Conservation (phyloP, 2,888 invertebrate genomes). For the Cheilosia variabilis region DNA sequence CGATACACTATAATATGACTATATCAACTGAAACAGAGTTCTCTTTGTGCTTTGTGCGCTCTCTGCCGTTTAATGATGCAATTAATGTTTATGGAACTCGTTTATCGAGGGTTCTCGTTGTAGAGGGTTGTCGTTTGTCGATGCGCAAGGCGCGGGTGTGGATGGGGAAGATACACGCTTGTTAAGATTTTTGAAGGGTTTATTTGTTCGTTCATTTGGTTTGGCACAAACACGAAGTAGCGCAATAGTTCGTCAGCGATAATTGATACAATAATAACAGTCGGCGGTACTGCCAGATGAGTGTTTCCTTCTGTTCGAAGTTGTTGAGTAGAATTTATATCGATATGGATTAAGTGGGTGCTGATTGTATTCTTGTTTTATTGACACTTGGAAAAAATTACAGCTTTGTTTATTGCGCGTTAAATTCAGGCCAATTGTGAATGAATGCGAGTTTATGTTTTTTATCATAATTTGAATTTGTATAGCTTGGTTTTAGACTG, state of each 20-base stretch:
- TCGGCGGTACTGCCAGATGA: too few relatives aligned
- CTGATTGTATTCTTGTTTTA: too few relatives aligned
- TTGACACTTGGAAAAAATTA: too few relatives aligned
- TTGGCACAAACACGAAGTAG: slow-evolving; percentile 45
- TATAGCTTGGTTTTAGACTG: too few relatives aligned
- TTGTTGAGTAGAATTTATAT: too few relatives aligned
- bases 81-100: slow-evolving; percentile 68
- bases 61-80: slow-evolving; percentile 69
- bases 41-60: slow-evolving; percentile 27
- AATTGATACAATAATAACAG: slow-evolving; percentile 63
- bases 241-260: slow-evolving; percentile 63
- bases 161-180: slow-evolving; percentile 36
- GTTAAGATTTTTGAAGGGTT: slow-evolving; percentile 64
- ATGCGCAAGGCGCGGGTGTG: slow-evolving; percentile 4
- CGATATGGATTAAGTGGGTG: too few relatives aligned
- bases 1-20: too few relatives aligned
- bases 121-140: slow-evolving; percentile 50
- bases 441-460: too few relatives aligned
- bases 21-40: slow-evolving; percentile 13
- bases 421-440: too few relatives aligned
- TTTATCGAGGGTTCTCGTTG: slow-evolving; percentile 49
- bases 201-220: slow-evolving; percentile 45
- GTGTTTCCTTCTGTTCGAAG: too few relatives aligned
- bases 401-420: too few relatives aligned
- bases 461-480: too few relatives aligned